Base-by-base conservation (phyloP, 2,888 invertebrate species). In the Lomographa bimaculata region DNA sequence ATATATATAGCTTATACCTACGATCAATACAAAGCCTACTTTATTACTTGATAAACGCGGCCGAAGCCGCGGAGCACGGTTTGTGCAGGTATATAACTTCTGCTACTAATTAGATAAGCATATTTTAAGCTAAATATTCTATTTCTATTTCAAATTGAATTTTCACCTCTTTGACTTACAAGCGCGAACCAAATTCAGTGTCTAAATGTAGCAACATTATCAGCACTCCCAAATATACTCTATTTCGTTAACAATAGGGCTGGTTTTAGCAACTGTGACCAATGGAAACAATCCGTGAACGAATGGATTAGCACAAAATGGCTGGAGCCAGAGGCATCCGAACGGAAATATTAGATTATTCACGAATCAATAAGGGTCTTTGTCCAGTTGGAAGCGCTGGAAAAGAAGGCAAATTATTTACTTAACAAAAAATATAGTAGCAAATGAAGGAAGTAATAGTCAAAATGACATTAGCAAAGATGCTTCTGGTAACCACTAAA, bases 261-360 rank as follows among this genome's bases (percentile, higher is more conserved):
- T 20, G 10, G 5, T 21, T 29, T 34, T 25, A n/a, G n/a, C 6
- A 24, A 16, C 12, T 19, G 7, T 17, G 10, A 40, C 3, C 20
- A 23, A 12, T 41, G 26, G 39, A 23, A 41, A 42, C 34, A 45
- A 50, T 41, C 40, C 44, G 21, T 47, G 39, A 35, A 34, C 42
- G 39, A 40, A 37, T 42, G 47, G 50, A 57, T 54, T 53, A 54
- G 39, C 52, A 40, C 39, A 33, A 48, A 54, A 49, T 46, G 48
- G 51, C 50, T 52, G 30, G 42, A 60, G 57, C 53, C 46, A 50
- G 33, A 28, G 46, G 27, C 63, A 59, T 50, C 45, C 49, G 47
- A 60, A 58, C 32, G 69, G 60, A 68, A 67, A 54, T 60, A 70
- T 71, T 66, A 60, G 62, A 68, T 70, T 67, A 67, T 64, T 52